Evolutionary conservation across 2,888 invertebrate genomes (phyloP), one percentile per base, ranked within the genome.

Genomic region (Acleris holmiana): DNA sequence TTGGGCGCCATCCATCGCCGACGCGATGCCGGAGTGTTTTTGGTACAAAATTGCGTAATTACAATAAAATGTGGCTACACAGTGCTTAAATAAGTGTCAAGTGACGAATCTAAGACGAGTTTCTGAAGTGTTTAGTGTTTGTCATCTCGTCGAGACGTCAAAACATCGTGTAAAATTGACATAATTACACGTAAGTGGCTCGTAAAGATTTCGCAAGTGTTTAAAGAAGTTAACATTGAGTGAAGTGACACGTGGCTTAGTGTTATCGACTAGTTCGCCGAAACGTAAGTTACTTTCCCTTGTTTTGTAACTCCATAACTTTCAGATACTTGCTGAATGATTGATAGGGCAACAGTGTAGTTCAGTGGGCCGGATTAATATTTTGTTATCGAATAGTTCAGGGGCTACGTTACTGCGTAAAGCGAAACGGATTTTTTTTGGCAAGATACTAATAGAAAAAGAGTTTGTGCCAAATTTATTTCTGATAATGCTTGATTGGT

Each of bases 1-100:
- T 81, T 82, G 85, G 84, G 87, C 89, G 86, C 86, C 87, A 88
- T 74, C 73, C 73, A 73, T 67, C 69, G 71, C 71, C 70, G 76
- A 70, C 76, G 77, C 79, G 77, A 77, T 75, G 70, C 71, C 69
- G 68, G 69, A 68, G 68, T 72, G 74, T 73, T 77, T 68, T 70
- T 68, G 51, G 46, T 48, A 40, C 44, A 49, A 61, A 18, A 15
- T 18, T 29, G 13, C 21, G 21, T 41, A 57, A 47, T 48, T 59
- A 54, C 58, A 48, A 17, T 54, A 21, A 41, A 1, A 17, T 44
- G 23, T 23, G 21, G 41, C n/a, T 50, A n/a, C n/a, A 23, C 18
- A 55, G 61, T 66, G 61, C 46, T 56, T n/a, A 40, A 66, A 47
- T 25, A 55, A 66, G 66, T 66, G 66, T 25, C 46, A 47, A 60